phyloP scores from a whole-genome alignment of 2,113 vertebrate species.

The Carollia perspicillata region DNA sequence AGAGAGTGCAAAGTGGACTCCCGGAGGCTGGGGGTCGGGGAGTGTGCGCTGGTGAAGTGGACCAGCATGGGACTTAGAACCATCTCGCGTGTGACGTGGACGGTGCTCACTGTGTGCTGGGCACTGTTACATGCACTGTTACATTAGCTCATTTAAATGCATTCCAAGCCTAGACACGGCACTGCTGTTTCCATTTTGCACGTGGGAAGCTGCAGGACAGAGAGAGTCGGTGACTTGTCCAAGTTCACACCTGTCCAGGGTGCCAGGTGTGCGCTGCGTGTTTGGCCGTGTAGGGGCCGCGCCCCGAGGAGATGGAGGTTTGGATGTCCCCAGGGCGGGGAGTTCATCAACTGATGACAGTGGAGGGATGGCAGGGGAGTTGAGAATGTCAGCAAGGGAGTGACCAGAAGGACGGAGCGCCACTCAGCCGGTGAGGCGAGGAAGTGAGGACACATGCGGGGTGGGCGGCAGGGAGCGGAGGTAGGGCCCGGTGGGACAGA shows the following conservation, averaged over 20 bases:
- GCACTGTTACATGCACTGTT: accelerated
- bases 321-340: background rate
- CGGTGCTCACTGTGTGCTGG: background rate
- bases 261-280: background rate
- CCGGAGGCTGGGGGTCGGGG: too few species aligned
- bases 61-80: background rate
- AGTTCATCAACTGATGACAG: background rate
- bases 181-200: background rate
- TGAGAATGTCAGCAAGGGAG: background rate
- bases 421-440: background rate
- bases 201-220: background rate
- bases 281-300: background rate
- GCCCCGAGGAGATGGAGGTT: background rate
- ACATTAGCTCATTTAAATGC: background rate
- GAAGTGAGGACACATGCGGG: too few species aligned
- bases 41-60: accelerated
- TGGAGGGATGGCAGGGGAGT: background rate
- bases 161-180: background rate
- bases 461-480: background rate
- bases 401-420: background rate
- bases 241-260: background rate
- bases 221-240: background rate
- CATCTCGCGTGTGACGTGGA: accelerated
- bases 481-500: too few species aligned
- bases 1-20: background rate